Evolutionary conservation across 1,140 invertebrate species (phyloP).

Genomic region (Polypedilum vanderplanki): DNA sequence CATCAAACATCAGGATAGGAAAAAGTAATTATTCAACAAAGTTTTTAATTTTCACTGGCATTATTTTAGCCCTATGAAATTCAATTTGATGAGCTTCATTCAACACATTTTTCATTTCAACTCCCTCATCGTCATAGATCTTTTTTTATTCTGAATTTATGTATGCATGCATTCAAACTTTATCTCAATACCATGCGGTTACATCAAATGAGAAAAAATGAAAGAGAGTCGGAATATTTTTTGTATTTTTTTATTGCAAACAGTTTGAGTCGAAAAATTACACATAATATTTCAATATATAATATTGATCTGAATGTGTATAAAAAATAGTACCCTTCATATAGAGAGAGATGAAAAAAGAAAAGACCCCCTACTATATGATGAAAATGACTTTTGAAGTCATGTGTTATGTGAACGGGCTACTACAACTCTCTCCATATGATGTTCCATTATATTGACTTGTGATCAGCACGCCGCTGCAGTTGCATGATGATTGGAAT

Average conservation of each 20-base stretch:
- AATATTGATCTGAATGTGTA: slow-evolving; percentile 12
- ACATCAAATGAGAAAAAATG: neutral
- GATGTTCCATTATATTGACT: slow-evolving; percentile 21
- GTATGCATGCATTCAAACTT: neutral
- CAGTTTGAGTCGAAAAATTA: neutral
- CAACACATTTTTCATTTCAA: neutral
- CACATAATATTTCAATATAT: slow-evolving; percentile 26
- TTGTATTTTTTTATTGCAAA: neutral
- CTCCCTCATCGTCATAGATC: neutral
- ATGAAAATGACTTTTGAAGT: neutral
- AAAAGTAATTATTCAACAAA: slow-evolving; percentile 13
- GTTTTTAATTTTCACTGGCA: neutral
- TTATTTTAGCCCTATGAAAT: neutral
- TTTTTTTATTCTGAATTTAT: neutral
- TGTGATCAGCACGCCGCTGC: neutral
- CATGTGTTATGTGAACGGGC: neutral
- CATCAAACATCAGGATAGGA: neutral
- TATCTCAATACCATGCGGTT: slow-evolving; percentile 20
- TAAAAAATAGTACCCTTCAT: neutral
- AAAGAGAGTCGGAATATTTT: neutral
- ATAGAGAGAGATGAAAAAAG: neutral
- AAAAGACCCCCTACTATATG: neutral
- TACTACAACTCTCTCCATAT: slow-evolving; percentile 17
- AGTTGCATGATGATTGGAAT: neutral
- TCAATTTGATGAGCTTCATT: slow-evolving; percentile 12